phyloP scores from a whole-genome alignment of 2,113 vertebrate genomes.

The Mohoua ochrocephala region DNA sequence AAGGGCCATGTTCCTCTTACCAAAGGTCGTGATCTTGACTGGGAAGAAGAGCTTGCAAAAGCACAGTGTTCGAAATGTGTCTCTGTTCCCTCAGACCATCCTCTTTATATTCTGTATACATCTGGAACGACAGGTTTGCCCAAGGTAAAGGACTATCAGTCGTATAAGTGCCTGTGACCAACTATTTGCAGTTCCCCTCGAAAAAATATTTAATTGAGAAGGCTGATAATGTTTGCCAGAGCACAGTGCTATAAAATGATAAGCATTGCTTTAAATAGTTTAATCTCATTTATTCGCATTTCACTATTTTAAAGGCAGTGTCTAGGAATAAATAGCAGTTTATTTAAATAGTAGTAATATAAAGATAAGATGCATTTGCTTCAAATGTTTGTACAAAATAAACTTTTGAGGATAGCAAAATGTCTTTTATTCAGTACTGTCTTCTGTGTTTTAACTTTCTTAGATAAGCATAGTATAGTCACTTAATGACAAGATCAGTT shows the following conservation, averaged over 20 bases:
- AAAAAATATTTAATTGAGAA: not conserved
- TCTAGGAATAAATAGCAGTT: not conserved
- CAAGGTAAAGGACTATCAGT: conserved; percentile 77
- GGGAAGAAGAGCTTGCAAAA: conserved; percentile 88
- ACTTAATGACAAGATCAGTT: not conserved
- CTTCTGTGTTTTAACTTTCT: not conserved
- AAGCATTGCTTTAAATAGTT: not conserved
- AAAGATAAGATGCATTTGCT: not conserved
- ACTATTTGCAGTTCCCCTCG: not conserved
- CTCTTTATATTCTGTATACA: conserved; percentile 93
- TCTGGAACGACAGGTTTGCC: conserved; percentile 94
- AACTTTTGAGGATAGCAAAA: not conserved
- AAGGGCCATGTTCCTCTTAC: conserved; percentile 78
- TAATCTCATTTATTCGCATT: not conserved
- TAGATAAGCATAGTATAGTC: not conserved
- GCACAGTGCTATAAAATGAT: not conserved
- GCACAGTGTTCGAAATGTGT: conserved; percentile 83
- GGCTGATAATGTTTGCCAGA: not conserved
- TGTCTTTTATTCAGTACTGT: not conserved
- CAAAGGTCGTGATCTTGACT: conserved; percentile 81
- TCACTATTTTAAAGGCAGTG: not conserved
- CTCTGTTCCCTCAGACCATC: conserved; percentile 83
- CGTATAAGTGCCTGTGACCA: not conserved
- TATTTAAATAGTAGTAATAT: not conserved
- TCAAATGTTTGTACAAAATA: not conserved